A percentile compares a stretch with the other conserved stretches of the same genome.
Conservation (phyloP, 2,888 invertebrate species). For the Aricia artaxerxes region DNA sequence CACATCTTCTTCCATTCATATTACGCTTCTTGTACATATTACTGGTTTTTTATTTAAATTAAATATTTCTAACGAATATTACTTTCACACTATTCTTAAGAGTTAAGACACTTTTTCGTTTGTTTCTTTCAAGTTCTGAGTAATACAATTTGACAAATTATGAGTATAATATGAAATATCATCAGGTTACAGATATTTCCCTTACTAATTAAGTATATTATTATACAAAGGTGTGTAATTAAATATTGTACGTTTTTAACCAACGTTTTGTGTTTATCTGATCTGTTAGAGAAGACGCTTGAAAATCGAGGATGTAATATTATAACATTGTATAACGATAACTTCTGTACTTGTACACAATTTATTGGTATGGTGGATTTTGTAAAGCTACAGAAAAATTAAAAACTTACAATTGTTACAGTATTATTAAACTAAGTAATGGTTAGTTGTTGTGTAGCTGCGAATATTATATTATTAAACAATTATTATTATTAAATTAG, state of each 20-base stretch:
- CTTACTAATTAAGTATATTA: neutral
- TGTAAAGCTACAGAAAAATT: neutral
- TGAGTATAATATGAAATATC: neutral
- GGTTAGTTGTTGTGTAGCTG: constrained; percentile 39
- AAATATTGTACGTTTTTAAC: neutral
- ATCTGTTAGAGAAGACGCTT: neutral
- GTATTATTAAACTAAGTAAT: constrained; percentile 36
- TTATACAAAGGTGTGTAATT: too few species aligned
- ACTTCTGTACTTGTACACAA: neutral
- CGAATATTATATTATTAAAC: constrained; percentile 31
- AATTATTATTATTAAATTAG: constrained; percentile 19
- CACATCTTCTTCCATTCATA: constrained; percentile 38
- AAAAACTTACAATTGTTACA: constrained; percentile 1
- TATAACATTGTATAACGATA: neutral
- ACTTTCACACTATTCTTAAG: neutral
- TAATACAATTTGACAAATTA: neutral
- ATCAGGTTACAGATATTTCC: neutral
- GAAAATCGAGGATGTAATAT: neutral
- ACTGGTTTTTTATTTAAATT: neutral
- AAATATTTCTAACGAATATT: too few species aligned
- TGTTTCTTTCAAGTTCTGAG: neutral
- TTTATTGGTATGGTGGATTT: neutral
- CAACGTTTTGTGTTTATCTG: neutral
- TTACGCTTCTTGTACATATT: neutral
- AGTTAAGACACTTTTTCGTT: neutral